These are phyloP conservation scores for Lacerta bilineata DNA, from an alignment of 2,797 vertebrate genomes.

Conservation along the genomic window DNA sequence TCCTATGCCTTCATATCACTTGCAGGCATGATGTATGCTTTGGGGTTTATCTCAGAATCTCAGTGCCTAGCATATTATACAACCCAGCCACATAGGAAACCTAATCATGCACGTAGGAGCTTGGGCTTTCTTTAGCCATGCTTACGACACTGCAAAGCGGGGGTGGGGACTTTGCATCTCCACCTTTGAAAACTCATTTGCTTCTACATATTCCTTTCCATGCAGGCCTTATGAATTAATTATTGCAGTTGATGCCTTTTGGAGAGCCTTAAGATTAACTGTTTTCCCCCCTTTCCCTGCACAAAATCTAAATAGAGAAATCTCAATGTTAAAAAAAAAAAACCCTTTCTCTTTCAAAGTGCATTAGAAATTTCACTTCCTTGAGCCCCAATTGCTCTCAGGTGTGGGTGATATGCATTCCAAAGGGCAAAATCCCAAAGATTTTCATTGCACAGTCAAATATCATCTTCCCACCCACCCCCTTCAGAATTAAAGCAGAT, in stretches of 20 bases:
- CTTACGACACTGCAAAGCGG: background rate
- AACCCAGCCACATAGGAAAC: background rate
- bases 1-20: background rate
- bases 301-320: slow-evolving; percentile 48
- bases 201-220: background rate
- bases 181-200: slow-evolving; percentile 11
- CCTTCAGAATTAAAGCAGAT: slow-evolving; percentile 59
- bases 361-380: slow-evolving; percentile 52
- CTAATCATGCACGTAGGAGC: background rate
- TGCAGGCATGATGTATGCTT: background rate
- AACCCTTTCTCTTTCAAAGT: slow-evolving; percentile 38
- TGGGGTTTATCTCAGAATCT: background rate
- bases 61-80: background rate
- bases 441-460: slow-evolving; percentile 67
- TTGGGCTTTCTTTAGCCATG: background rate
- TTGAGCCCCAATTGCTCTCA: slow-evolving; percentile 52
- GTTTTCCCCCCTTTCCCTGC: background rate
- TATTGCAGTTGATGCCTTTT: background rate
- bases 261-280: background rate
- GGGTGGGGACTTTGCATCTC: background rate
- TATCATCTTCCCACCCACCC: slow-evolving; percentile 35
- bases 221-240: background rate
- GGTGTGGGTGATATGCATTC: slow-evolving; percentile 62
- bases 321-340: slow-evolving; percentile 36
- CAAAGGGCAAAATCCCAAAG: slow-evolving; percentile 59